These are phyloP conservation scores for Vultur gryphus DNA, from an alignment of 2,797 vertebrate species.

Conservation along the genomic window DNA sequence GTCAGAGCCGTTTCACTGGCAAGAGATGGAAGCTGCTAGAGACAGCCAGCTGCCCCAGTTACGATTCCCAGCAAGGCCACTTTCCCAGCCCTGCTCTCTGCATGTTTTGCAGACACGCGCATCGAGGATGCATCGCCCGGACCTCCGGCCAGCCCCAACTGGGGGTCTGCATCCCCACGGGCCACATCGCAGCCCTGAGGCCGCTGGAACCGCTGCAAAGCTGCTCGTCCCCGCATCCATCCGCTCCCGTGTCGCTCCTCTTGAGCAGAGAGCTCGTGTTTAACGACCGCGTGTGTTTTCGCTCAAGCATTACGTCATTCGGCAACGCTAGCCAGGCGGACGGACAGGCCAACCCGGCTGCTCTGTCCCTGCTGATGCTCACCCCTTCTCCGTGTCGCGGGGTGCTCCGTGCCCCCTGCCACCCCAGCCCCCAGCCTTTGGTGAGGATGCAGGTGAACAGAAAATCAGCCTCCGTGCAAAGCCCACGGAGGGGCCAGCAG, in stretches of 20 bases:
- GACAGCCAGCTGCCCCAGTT: slow-evolving; percentile 15
- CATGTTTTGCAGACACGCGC: not conserved
- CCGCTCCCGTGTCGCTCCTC: not conserved
- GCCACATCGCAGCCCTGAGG: not conserved
- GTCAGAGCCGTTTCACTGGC: slow-evolving; percentile 3
- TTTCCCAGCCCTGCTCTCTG: not conserved
- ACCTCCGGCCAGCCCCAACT: not conserved
- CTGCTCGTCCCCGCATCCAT: not conserved
- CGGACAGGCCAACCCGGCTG: not conserved
- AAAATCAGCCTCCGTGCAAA: not conserved
- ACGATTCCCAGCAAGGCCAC: not conserved
- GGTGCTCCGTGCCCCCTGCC: not conserved
- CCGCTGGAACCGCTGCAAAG: not conserved
- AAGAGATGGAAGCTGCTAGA: not conserved
- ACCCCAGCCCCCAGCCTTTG: not conserved
- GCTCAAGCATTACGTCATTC: not conserved
- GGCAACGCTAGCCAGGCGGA: not conserved
- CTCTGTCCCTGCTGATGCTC: not conserved
- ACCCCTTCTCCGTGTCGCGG: fast-evolving
- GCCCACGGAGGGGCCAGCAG: no score
- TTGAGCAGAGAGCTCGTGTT: not conserved
- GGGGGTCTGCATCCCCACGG: not conserved
- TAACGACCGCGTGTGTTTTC: not conserved
- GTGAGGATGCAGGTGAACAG: not conserved
- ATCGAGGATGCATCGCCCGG: not conserved